These are phyloP conservation scores for Notoglanidium macrostoma DNA, from an alignment of 2,797 vertebrate genomes.

Conservation along the genomic window DNA sequence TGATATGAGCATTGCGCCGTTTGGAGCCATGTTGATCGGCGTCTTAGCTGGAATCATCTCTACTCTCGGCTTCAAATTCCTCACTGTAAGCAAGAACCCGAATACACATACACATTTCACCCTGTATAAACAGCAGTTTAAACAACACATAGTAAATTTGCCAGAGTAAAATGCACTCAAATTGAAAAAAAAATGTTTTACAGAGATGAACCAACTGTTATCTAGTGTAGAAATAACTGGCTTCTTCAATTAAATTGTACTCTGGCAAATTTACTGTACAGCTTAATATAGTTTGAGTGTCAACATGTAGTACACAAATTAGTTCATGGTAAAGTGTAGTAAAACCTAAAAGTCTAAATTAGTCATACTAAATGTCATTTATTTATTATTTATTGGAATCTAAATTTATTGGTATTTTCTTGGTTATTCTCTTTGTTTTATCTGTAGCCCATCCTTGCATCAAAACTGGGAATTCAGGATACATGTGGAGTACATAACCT, in stretches of 20 bases:
- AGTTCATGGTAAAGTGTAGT: neutral
- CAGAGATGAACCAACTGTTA: too few relatives aligned
- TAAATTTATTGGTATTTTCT: neutral
- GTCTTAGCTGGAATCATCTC: slow-evolving; percentile 84
- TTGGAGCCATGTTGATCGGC: slow-evolving; percentile 88
- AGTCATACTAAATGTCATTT: too few relatives aligned
- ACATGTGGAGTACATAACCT: slow-evolving; percentile 97
- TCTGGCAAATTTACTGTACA: too few relatives aligned
- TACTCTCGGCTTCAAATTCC: slow-evolving; percentile 86
- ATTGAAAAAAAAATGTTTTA: too few relatives aligned
- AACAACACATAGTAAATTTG: neutral
- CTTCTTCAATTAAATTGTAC: too few relatives aligned
- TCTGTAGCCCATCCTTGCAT: slow-evolving; percentile 84
- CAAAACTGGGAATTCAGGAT: slow-evolving; percentile 88
- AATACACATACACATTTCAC: neutral
- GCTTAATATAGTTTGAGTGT: neutral
- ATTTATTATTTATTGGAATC: too few relatives aligned
- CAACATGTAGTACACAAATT: neutral
- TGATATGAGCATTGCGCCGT: slow-evolving; percentile 83
- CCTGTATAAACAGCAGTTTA: neutral
- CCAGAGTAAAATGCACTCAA: too few relatives aligned
- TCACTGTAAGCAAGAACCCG: slow-evolving; percentile 81
- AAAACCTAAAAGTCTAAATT: neutral
- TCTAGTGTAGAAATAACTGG: too few relatives aligned
- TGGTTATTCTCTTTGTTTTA: slow-evolving; percentile 23